Evolutionary conservation across 2,797 vertebrate genomes (phyloP), one percentile per base, ranked within the genome.

Genomic region (Oophaga sylvatica): DNA sequence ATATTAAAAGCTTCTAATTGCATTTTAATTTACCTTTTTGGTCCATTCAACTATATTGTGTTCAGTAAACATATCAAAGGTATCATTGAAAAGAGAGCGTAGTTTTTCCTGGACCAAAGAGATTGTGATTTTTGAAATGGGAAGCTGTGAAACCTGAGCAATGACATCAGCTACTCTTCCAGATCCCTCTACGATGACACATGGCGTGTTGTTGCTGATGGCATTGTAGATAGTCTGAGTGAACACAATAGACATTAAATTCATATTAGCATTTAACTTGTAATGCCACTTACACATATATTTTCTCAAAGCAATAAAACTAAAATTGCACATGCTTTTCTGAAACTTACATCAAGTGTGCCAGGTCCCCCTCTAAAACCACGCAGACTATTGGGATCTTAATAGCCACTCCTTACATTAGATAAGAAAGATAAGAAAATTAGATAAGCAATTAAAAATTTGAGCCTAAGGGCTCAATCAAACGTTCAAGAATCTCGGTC

Each of bases 131-230:
- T 90, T 90, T 9, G 92, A 90, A 87, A 95, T 56, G 0, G 96
- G 95, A 82, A 96, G 91, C 41, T 84, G 90, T 7, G 97, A 96
- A 78, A 97, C 96, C 26, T 97, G 95, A 0, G 98, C 96, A 0
- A 99, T 96, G 90, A 99, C 95, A 1, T 99, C 97, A 0, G 98
- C 98, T 87, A 99, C 95, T 0, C 97, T 96, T 1, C 98, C 98
- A 0, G 98, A 98, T 15, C 98, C 97, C 91, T 97, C 97, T 92
- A 99, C 91, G 0, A 99, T 90, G 88, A 99, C 97, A 20, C 97
- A 99, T 0, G 98, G 98, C 0, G 96, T 99, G 77, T 94, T 94
- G 0, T 97, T 96, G 85, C 93, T 92, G 95, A 99, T 96, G 88
- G 98, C 95, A 0, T 95, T 97, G 92, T 96, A 96, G 91, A 99